Evolutionary conservation across 2,888 invertebrate genomes (phyloP), one percentile per base, ranked within the genome.

Genomic region (Athalia cordata): DNA sequence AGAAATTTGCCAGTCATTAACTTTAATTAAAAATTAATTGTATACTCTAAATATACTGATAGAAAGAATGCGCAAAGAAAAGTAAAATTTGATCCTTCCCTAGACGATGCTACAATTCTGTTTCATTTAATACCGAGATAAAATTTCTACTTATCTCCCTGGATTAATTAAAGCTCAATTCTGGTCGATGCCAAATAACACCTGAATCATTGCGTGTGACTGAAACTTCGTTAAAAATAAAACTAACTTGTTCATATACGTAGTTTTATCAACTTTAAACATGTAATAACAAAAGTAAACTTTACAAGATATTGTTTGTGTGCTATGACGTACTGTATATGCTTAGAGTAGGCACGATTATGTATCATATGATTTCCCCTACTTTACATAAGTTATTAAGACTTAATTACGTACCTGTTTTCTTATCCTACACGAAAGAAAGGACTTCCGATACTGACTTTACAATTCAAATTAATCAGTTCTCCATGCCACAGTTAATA

Each of bases 41-140:
- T 8, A 4, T 43, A 45, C 5, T 15, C 15, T 29, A 43, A 57
- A 70, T 67, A 67, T 67, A 15, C 29, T 67, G 29, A 59, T 72
- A 57, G 62, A 62, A 47, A 1, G 7, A 72, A 72, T 11, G 8
- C 8, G 15, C 15, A 68, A 50, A 50, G 59, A 49, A 72, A 59
- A 72, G 72, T 72, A 59, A 72, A 72, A 72, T 7, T 72, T 55
- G 11, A 68, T 68, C 43, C 29, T 55, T 45, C 52, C 8, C 3
- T 55, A 8, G 55, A 9, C 15, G 9, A n/a, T 13, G 47, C n/a
- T 49, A 49, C 47, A 13, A 13, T n/a, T 15, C 66, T 47, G 8
- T 66, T 7, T 49, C 65, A 65, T 9, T 11, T 62, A 62, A 11
- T 47, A 3, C 29, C 52, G 7, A 55, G 8, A n/a, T 8, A n/a